Evolutionary conservation across 2,113 vertebrate species (phyloP).

Genomic region (Phaethornis superciliosus): DNA sequence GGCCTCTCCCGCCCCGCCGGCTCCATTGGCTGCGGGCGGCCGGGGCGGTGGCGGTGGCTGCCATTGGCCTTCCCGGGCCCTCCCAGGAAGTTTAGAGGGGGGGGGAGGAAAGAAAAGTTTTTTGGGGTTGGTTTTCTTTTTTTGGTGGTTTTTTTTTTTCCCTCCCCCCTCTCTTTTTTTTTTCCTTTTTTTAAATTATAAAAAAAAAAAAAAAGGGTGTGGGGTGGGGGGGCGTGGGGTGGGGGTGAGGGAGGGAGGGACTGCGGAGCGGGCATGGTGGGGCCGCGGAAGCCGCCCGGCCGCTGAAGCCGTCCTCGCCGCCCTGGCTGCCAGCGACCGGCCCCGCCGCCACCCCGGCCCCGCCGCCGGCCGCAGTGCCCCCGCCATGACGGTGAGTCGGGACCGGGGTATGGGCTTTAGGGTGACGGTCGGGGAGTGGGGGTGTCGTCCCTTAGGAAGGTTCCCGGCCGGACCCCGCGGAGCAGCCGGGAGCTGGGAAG

Average conservation of each 20-base stretch:
- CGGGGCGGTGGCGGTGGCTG: not conserved
- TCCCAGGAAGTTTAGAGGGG: constrained; percentile 81
- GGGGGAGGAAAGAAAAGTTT: constrained; percentile 53
- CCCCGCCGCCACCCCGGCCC: not conserved
- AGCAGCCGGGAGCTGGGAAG: not conserved
- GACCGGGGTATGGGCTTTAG: not conserved
- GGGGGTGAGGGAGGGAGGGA: not conserved
- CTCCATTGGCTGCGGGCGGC: constrained; percentile 36
- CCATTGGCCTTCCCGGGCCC: constrained; percentile 70
- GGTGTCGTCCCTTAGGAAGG: no score
- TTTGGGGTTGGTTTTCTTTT: not conserved
- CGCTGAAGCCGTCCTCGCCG: constrained; percentile 2
- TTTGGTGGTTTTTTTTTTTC: not conserved
- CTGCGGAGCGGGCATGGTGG: not conserved
- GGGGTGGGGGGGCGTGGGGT: no score
- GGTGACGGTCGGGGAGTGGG: not conserved
- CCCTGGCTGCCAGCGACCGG: constrained; percentile 7
- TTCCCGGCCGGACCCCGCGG: not conserved
- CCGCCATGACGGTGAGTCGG: constrained; percentile 61
- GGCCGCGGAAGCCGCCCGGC: not conserved
- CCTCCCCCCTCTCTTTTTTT: no score
- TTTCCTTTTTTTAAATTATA: no score
- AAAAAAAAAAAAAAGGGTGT: not conserved
- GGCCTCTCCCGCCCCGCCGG: not conserved
- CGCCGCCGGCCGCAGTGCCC: not conserved